Base-by-base conservation (phyloP, 2,797 vertebrate genomes). In the Masticophis lateralis region DNA sequence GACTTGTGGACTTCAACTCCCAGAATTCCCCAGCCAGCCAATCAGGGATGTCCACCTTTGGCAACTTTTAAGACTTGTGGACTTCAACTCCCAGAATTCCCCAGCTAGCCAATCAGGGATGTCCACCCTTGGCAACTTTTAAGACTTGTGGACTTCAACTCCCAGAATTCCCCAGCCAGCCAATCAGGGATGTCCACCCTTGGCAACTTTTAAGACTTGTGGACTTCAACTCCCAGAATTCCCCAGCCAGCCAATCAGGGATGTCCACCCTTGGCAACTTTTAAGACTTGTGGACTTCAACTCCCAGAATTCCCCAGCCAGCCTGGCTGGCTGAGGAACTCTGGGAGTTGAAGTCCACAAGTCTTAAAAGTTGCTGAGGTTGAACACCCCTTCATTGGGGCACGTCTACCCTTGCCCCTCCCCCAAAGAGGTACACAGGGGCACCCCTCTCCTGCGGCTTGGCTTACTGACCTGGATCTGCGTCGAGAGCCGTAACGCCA, bases 401-500 rank as follows among this genome's bases (percentile, higher is more conserved):
- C 61, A 13, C 4, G 1, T 13, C 61, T 28, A 12, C 11, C 27
- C 27, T 28, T 63, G 27, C 27, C 12, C 4, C 61, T 22, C 59
- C 60, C 27, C 27, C 3, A 2, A 27, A 61, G 10, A 61, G 25
- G 10, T 11, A 28, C 59, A 32, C 13, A 3, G 28, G n/a, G n/a
- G 66, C n/a, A 32, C 74, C 74, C 9, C 18, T 47, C 37, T 47
- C 74, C 74, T 12, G 37, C 74, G 0, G 74, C 74, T 8, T 28
- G 53, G 8, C 3, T 11, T 3, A n/a, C 4, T 18, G 32, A 98
- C 98, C 98, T 98, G 69, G 98, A 98, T 86, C 98, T 97, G 90
- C 98, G 98, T 11, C 98, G 98, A 37, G 97, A 97, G 0, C 97
- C 93, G 53, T 98, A 98, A 89, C 98, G 98, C 47, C 98, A 93